Percentiles rank a stretch among this genome's conserved stretches.
Evolutionary conservation across 2,797 vertebrate species (phyloP).

Genomic region (Gallinago nigripennis): DNA sequence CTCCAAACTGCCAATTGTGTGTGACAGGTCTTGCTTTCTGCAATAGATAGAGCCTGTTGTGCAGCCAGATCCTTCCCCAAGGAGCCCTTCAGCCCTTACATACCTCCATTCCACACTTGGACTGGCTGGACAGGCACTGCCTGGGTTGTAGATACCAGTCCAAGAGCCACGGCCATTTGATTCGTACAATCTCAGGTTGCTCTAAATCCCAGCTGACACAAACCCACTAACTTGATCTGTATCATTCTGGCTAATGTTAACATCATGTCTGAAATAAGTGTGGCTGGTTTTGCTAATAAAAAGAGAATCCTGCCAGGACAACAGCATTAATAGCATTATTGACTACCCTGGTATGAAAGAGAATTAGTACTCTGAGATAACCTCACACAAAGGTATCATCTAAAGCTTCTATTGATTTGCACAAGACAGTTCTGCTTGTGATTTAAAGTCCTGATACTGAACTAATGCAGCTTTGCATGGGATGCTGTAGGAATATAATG

Average conservation of each 20-base stretch:
- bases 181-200: neutral
- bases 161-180: neutral
- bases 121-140: neutral
- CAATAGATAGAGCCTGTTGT: neutral
- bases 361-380: conserved; percentile 39
- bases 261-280: conserved; percentile 29
- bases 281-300: conserved; percentile 36
- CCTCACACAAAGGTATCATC: conserved; percentile 16
- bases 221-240: neutral
- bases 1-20: neutral
- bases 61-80: neutral
- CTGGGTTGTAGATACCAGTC: neutral
- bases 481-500: neutral
- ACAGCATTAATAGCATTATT: conserved; percentile 14
- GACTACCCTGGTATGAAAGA: neutral
- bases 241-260: neutral
- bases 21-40: neutral
- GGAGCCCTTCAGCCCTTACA: neutral
- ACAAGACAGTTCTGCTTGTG: conserved; percentile 16
- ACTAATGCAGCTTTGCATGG: neutral
- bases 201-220: neutral
- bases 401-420: conserved; percentile 55
- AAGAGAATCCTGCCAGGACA: conserved; percentile 12
- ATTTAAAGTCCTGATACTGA: conserved; percentile 9
- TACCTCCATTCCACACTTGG: neutral